phyloP scores from a whole-genome alignment of 2,113 vertebrate genomes.

The Eurystomus gularis region DNA sequence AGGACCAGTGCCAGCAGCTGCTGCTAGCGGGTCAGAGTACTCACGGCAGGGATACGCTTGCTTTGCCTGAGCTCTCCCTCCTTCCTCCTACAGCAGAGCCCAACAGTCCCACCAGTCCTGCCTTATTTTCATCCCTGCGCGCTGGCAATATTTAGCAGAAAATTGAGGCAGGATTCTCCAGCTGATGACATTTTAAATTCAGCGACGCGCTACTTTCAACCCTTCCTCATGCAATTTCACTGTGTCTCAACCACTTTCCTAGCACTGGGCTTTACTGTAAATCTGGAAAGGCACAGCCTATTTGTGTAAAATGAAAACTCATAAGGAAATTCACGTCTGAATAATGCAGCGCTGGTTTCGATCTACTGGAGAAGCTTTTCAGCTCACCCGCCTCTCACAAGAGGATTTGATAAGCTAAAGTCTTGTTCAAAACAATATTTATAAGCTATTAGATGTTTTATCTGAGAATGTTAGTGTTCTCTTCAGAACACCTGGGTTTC shows the following conservation, averaged over 20 bases:
- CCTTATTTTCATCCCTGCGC: background rate
- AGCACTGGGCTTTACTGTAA: background rate
- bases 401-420: background rate
- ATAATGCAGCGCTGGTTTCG: background rate
- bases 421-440: background rate
- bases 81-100: background rate
- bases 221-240: background rate
- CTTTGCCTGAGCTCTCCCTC: background rate
- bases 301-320: background rate
- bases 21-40: background rate
- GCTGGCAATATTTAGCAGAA: background rate
- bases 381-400: background rate
- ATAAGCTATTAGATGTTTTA: background rate
- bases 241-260: background rate
- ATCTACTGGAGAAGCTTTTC: background rate
- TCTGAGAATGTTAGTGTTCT: background rate
- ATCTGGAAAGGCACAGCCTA: background rate
- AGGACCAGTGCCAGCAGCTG: background rate
- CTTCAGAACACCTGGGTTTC: background rate
- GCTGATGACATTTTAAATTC: background rate
- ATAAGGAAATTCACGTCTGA: background rate
- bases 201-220: background rate
- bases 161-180: background rate
- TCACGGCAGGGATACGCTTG: background rate
- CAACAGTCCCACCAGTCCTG: background rate